Conservation (phyloP, 2,113 vertebrate species). For the Trematomus loennbergii region DNA sequence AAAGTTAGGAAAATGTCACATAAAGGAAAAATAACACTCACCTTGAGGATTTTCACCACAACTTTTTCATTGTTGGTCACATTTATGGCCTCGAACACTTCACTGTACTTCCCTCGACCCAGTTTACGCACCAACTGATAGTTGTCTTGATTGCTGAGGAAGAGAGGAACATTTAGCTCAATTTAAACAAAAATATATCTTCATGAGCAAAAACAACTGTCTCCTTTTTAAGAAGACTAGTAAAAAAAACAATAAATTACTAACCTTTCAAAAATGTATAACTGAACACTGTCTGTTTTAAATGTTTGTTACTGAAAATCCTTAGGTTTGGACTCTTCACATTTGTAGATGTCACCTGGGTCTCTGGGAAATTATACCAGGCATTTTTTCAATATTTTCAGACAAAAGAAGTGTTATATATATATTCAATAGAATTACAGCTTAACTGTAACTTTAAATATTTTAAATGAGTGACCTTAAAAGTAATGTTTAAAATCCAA, state of each 20-base stretch:
- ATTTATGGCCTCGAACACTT: slow-evolving; percentile 99
- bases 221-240: neutral
- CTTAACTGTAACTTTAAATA: neutral
- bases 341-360: neutral
- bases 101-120: slow-evolving; percentile 97
- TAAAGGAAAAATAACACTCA: slow-evolving; percentile 70
- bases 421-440: neutral
- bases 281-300: neutral
- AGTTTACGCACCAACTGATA: slow-evolving; percentile 98
- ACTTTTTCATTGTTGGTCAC: slow-evolving; percentile 98
- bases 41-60: slow-evolving; percentile 99
- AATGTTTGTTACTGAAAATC: neutral
- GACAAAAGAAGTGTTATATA: neutral
- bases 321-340: neutral
- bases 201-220: neutral
- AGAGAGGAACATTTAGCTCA: neutral
- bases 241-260: neutral
- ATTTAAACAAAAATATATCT: too few species aligned
- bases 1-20: neutral
- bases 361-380: neutral
- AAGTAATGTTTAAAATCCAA: neutral
- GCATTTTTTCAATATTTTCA: neutral
- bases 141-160: slow-evolving; percentile 95
- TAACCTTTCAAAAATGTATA: too few species aligned
- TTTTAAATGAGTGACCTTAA: neutral